Evolutionary conservation across 2,113 vertebrate species (phyloP).

Genomic region (Nyctibius bracteatus): DNA sequence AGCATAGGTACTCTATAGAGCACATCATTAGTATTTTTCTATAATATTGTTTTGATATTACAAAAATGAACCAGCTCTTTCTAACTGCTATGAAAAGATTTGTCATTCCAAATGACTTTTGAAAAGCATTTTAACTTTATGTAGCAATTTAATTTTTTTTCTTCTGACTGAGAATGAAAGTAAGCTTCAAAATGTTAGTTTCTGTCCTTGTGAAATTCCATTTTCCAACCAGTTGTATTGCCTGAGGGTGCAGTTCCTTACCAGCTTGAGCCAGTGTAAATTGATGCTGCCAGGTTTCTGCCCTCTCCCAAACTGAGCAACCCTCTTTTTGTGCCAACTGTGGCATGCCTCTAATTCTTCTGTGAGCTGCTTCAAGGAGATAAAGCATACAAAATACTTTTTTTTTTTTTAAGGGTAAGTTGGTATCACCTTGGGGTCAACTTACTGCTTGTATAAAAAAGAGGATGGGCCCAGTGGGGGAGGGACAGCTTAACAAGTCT

Average conservation of each 20-base stretch:
- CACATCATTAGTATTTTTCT: not conserved
- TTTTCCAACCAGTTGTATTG: not conserved
- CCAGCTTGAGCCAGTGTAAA: not conserved
- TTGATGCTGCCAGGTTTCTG: conserved; percentile 28
- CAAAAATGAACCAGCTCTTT: not conserved
- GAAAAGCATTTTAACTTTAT: not conserved
- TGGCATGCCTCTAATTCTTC: not conserved
- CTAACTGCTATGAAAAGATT: not conserved
- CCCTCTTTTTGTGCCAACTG: not conserved
- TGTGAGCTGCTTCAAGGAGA: conserved; percentile 5
- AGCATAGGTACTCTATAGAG: not conserved
- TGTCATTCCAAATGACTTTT: not conserved
- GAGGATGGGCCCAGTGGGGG: not conserved
- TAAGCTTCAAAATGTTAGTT: not conserved
- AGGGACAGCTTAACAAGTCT: not conserved
- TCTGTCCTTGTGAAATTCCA: not conserved
- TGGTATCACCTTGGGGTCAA: not conserved
- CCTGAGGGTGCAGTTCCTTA: not conserved
- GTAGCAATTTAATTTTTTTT: not conserved
- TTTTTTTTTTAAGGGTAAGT: not conserved
- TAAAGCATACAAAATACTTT: not conserved
- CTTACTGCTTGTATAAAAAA: not conserved
- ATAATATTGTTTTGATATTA: not conserved
- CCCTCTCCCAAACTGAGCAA: conserved; percentile 5
- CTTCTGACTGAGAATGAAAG: not conserved